Evolutionary conservation across 2,113 vertebrate species (phyloP).

Genomic region (Prinia subflava): DNA sequence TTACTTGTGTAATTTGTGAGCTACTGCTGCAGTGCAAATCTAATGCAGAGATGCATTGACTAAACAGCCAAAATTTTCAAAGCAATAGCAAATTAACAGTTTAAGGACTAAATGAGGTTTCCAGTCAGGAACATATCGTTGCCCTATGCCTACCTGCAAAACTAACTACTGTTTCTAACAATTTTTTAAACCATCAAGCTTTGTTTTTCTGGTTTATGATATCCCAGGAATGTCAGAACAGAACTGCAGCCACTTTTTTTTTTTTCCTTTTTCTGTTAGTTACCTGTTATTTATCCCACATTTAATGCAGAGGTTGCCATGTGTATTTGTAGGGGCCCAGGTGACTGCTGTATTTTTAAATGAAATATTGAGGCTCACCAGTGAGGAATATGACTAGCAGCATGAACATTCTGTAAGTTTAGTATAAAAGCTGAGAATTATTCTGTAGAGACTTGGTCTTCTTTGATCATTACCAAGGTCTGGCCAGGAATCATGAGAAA

Average conservation of each 20-base stretch:
- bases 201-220: conserved; percentile 2
- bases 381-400: not conserved
- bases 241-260: not conserved
- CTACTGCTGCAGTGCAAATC: not conserved
- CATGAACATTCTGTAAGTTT: not conserved
- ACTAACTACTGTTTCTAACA: not conserved
- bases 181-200: not conserved
- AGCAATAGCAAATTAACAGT: conserved; percentile 1
- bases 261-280: not conserved
- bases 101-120: conserved; percentile 5
- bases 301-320: not conserved
- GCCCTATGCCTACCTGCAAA: not conserved
- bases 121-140: not conserved
- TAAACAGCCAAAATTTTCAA: not conserved
- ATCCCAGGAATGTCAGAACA: not conserved
- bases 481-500: not conserved
- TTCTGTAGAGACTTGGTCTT: not conserved
- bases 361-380: not conserved
- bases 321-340: not conserved
- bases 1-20: not conserved
- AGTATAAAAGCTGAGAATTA: not conserved
- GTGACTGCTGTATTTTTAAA: not conserved
- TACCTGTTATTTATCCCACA: conserved; percentile 1
- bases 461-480: conserved; percentile 15
- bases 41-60: not conserved